Percentiles rank a stretch among this genome's conserved stretches.
Conservation (phyloP, 2,888 invertebrate species). For the Eulithis prunata region DNA sequence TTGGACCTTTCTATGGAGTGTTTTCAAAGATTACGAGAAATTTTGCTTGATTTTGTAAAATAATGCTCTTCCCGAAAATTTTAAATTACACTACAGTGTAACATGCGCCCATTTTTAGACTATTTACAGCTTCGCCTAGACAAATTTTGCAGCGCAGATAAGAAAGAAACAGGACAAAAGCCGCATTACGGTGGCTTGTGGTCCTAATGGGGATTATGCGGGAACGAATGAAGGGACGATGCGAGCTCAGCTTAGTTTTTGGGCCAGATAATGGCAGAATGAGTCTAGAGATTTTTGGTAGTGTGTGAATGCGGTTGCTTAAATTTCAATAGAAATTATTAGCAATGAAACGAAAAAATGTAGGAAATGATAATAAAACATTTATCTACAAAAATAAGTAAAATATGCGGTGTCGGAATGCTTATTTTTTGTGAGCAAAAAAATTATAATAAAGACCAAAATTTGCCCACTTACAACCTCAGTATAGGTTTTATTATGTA, state of each 20-base stretch:
- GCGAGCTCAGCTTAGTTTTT: slow-evolving; percentile 64
- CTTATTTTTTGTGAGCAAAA: too few species aligned
- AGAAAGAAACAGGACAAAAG: slow-evolving; percentile 80
- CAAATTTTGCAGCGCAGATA: slow-evolving; percentile 79
- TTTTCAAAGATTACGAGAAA: too few species aligned
- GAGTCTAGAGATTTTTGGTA: slow-evolving; percentile 59
- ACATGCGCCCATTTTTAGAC: slow-evolving; percentile 56
- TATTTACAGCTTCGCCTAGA: slow-evolving; percentile 79
- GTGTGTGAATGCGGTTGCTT: slow-evolving; percentile 46
- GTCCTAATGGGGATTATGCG: slow-evolving; percentile 73
- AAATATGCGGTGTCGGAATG: too few species aligned
- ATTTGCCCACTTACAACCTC: too few species aligned
- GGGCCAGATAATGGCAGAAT: slow-evolving; percentile 70
- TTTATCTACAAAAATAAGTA: too few species aligned
- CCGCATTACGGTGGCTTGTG: slow-evolving; percentile 70
- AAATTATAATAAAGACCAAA: too few species aligned
- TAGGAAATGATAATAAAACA: too few species aligned
- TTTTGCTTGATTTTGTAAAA: too few species aligned
- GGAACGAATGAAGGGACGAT: slow-evolving; percentile 65
- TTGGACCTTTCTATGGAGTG: too few species aligned
- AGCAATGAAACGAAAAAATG: too few species aligned
- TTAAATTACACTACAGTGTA: slow-evolving; percentile 51
- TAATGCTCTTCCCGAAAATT: too few species aligned
- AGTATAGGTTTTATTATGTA: too few species aligned
- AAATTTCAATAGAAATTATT: background rate